phyloP scores from a whole-genome alignment of 2,888 invertebrate genomes.

The Neocrepidodera transversa region DNA sequence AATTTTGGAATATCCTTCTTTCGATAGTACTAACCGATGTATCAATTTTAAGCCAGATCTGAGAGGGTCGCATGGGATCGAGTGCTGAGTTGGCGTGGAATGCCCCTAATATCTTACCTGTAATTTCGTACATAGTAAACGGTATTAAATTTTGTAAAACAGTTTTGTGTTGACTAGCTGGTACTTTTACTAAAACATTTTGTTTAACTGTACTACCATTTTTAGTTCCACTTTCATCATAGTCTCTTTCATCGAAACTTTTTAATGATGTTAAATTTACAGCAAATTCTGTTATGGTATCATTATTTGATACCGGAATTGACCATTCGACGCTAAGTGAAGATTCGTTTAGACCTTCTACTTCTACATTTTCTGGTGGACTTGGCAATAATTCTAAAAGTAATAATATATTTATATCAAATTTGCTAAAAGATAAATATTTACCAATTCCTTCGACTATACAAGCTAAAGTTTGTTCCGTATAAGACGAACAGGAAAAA shows the following conservation, averaged over 20 bases:
- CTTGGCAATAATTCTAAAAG: constrained; percentile 76
- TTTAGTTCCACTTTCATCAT: constrained; percentile 55
- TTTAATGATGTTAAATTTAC: constrained; percentile 76
- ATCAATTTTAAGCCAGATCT: no score
- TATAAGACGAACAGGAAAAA: constrained; percentile 83
- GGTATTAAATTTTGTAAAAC: constrained; percentile 72
- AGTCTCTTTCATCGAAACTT: constrained; percentile 71
- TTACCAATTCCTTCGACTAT: constrained; percentile 80
- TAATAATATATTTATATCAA: background rate
- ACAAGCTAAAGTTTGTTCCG: constrained; percentile 81
- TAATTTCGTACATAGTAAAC: constrained; percentile 84
- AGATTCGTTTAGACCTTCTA: constrained; percentile 75
- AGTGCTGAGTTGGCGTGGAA: no score
- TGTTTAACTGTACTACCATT: constrained; percentile 44
- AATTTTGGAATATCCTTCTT: no score
- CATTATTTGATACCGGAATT: constrained; percentile 69
- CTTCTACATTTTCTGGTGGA: constrained; percentile 74
- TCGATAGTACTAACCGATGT: no score
- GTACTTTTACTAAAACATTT: constrained; percentile 61
- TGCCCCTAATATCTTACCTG: no score
- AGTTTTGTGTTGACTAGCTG: constrained; percentile 66
- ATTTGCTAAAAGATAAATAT: background rate
- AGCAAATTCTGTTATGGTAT: constrained; percentile 70
- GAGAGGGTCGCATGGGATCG: no score
- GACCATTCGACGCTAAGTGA: constrained; percentile 77